These are phyloP conservation scores for Agonopterix heracliana DNA, from an alignment of 2,888 invertebrate genomes.

Conservation along the genomic window DNA sequence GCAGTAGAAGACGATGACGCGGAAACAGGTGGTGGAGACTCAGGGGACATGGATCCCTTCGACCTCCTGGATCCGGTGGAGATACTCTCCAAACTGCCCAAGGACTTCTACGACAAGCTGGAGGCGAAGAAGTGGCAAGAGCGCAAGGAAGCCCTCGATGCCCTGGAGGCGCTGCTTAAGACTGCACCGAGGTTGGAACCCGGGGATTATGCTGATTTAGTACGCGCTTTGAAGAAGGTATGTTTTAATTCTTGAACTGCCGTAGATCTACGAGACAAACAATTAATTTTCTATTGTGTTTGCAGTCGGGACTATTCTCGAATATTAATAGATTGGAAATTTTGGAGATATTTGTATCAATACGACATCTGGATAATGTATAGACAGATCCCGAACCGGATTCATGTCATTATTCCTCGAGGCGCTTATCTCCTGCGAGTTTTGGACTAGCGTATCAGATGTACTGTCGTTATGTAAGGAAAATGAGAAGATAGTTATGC, in stretches of 20 bases:
- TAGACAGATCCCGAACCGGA: too few species aligned
- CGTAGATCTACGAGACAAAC: too few species aligned
- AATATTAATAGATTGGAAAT: too few species aligned
- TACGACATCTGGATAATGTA: too few species aligned
- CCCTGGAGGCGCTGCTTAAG: constrained; percentile 84
- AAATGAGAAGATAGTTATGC: too few species aligned
- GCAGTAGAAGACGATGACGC: constrained; percentile 69
- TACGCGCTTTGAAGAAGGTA: constrained; percentile 91
- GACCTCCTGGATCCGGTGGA: constrained; percentile 95
- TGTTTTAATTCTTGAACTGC: not conserved
- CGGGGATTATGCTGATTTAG: constrained; percentile 94
- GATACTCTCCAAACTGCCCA: constrained; percentile 93
- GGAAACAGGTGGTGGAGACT: constrained; percentile 78
- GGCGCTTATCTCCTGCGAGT: too few species aligned
- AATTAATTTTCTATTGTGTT: too few species aligned
- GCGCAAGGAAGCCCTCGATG: constrained; percentile 93
- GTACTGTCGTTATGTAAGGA: too few species aligned
- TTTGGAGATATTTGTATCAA: too few species aligned
- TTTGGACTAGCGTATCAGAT: too few species aligned
- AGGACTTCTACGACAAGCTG: constrained; percentile 95
- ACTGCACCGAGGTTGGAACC: constrained; percentile 89
- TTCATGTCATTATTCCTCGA: too few species aligned
- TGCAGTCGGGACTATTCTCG: too few species aligned
- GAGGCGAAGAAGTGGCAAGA: constrained; percentile 99
- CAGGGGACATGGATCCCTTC: constrained; percentile 88